These are phyloP conservation scores for Cyphomyrus discorhynchus DNA, from an alignment of 2,113 vertebrate genomes.

Conservation along the genomic window DNA sequence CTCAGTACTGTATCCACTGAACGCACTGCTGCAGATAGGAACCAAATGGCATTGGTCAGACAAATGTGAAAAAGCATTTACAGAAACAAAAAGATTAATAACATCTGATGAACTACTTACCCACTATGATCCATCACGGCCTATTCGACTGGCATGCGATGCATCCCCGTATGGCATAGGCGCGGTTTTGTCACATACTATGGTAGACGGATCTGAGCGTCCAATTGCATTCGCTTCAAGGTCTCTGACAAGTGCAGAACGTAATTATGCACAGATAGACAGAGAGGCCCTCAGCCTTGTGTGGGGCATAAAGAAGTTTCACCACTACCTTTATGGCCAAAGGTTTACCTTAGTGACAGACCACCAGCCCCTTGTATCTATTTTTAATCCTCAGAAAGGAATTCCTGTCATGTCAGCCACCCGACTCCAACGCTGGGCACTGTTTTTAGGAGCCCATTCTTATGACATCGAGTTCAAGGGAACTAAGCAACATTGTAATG, in stretches of 20 bases:
- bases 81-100: background rate
- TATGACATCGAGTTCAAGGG: constrained; percentile 24
- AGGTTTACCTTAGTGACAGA: background rate
- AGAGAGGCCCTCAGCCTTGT: no score
- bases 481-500: constrained; percentile 8
- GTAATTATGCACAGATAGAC: no score
- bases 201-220: no score
- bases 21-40: background rate
- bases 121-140: no score
- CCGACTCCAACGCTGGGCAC: background rate
- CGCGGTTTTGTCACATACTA: no score
- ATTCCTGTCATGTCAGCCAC: background rate
- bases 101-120: background rate
- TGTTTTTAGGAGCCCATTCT: background rate
- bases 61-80: background rate
- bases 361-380: background rate
- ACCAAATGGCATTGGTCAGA: background rate
- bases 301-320: background rate
- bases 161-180: no score
- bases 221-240: no score
- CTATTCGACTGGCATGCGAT: no score
- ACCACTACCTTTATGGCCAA: background rate
- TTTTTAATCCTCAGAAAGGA: background rate
- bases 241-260: no score
- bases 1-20: background rate